Conservation (phyloP, 2,888 invertebrate species). For the Acheta domesticus region DNA sequence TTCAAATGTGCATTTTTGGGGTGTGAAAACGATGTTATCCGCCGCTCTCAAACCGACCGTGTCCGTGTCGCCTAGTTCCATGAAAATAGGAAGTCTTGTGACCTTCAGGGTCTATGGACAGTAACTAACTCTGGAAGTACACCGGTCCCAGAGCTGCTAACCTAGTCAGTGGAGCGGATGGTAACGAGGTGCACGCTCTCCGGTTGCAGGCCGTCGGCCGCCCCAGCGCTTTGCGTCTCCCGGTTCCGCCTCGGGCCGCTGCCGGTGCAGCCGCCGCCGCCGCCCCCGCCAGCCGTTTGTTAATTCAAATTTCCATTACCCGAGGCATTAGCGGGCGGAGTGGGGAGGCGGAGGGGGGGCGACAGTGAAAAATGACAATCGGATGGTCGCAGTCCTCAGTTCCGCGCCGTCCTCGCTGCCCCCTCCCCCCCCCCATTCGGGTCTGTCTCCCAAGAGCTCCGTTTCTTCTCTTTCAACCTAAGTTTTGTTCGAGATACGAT, state of each 20-base stretch:
- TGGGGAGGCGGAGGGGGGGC: not conserved
- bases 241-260: not conserved
- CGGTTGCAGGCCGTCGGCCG: not conserved
- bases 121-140: too few relatives aligned
- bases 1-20: too few relatives aligned
- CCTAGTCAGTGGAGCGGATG: too few relatives aligned
- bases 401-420: not conserved
- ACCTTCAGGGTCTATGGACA: too few relatives aligned
- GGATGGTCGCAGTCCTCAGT: not conserved
- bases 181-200: too few relatives aligned
- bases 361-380: constrained; percentile 1
- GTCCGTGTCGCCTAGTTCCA: too few relatives aligned
- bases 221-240: not conserved
- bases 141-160: too few relatives aligned
- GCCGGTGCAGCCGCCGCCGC: not conserved
- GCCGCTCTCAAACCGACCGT: too few relatives aligned
- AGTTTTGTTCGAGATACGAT: too few relatives aligned
- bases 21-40: too few relatives aligned
- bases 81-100: too few relatives aligned
- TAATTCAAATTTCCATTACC: constrained; percentile 9
- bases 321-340: not conserved
- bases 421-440: not conserved
- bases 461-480: not conserved
- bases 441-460: not conserved
- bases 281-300: not conserved